A percentile compares a stretch with the other conserved stretches of the same genome.
Conservation (phyloP, 2,888 invertebrate genomes). For the Microdon myrmicae region DNA sequence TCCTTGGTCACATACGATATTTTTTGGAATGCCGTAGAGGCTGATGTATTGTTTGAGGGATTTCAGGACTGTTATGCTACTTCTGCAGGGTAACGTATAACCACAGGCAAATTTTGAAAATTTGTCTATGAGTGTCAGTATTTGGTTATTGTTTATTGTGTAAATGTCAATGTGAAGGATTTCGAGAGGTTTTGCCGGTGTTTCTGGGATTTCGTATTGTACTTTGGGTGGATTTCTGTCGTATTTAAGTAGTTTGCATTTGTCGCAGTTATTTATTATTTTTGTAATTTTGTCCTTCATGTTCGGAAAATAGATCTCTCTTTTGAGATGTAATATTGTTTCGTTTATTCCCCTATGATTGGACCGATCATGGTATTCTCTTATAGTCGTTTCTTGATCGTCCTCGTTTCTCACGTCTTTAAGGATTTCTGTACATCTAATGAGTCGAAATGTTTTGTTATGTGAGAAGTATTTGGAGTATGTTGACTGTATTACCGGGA, state of each 20-base stretch:
- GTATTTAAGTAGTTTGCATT: constrained; percentile 13
- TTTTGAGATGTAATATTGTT: constrained; percentile 5
- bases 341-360: constrained; percentile 20
- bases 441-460: constrained; percentile 10
- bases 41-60: constrained; percentile 8
- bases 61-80: constrained; percentile 13
- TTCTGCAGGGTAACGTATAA: constrained; percentile 5
- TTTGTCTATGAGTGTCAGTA: constrained; percentile 23
- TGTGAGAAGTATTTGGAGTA: constrained; percentile 14
- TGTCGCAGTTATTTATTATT: constrained; percentile 14
- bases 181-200: constrained; percentile 19
- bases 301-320: constrained; percentile 2
- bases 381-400: constrained; percentile 12
- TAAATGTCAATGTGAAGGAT: constrained; percentile 21
- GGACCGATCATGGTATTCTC: constrained; percentile 9
- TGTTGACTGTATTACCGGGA: constrained; percentile 16
- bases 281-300: constrained; percentile 19
- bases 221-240: constrained; percentile 13
- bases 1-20: constrained; percentile 15
- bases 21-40: constrained; percentile 16
- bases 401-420: constrained; percentile 2
- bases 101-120: constrained; percentile 17
- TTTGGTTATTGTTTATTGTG: constrained; percentile 22
- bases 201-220: constrained; percentile 8
- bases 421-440: constrained; percentile 10